Evolutionary conservation across 2,888 invertebrate species (phyloP), one percentile per base, ranked within the genome.

Genomic region (Tanytarsus gracilentus): DNA sequence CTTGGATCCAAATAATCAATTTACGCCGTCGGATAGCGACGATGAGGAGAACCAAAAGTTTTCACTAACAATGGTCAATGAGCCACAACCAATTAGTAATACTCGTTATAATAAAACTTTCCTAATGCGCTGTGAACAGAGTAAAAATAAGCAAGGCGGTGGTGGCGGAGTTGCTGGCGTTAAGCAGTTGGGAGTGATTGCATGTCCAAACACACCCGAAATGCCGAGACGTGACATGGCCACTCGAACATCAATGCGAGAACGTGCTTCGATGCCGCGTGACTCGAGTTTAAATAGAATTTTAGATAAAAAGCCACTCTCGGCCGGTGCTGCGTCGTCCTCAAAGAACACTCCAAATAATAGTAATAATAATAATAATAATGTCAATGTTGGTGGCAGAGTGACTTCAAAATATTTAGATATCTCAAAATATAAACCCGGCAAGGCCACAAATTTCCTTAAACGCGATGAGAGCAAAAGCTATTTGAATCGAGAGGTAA

Each of bases 51-150:
- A 74, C 62, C 74, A 73, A 64, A 72, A 73, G 61, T 40, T 18
- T 40, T 67, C 67, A 68, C 69, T 60, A 36, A 62, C 51, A 36
- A 64, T 70, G 8, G 70, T 69, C 65, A 61, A 69, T 61, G 65
- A 68, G 59, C 72, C 72, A 56, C 66, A 79, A 18, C 40, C 40
- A 5, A 58, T 58, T 62, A 74, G 77, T 40, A 78, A 77, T 64
- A 81, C 81, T 68, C 80, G 78, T 62, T 83, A 83, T 66, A 92
- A 91, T 70, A 78, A 88, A 64, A 85, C 86, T n/a, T 77, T 82
- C 62, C 79, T 84, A 69, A 75, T 86, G 74, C 75, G 88, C 48
- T 72, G 74, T 59, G 74, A 74, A 61, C 68, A 72, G 6, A 74
- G 73, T 64, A 74, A 73, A 49, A 72, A 72, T 62, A 69, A 69